Base-by-base conservation (phyloP, 2,797 vertebrate species). In the Apodemus agrarius region DNA sequence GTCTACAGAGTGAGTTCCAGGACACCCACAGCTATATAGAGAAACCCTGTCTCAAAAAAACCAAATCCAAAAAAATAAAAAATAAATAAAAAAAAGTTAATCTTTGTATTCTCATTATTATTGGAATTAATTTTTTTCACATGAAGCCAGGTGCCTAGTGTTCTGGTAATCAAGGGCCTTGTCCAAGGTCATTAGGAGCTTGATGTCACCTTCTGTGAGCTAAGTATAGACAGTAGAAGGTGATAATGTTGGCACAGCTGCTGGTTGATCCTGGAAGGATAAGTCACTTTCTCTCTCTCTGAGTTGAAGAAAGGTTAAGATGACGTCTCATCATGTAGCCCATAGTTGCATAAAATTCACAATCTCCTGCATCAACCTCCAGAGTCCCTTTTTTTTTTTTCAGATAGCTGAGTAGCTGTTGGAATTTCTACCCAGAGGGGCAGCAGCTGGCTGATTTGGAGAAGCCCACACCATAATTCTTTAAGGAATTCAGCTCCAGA, bases 131-230 rank as follows among this genome's bases (percentile, higher is more conserved):
- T 17, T 61, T 17, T 83, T 83, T 17, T 29, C n/a, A 61, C 81
- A 26, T 83, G 59, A 40, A 31, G 46, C 21, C 74, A 2, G 1
- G 17, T 6, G 24, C 52, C 57, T 31, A 4, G 2, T 40, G 6
- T 89, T 54, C 4, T 10, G 16, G 29, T 31, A 12, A 14, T 13
- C 4, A 61, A 76, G 89, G 59, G 12, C 40, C 76, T 54, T 74
- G 31, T 21, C 65, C 54, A 43, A 19, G 12, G 79, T 2, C n/a
- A 1, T 1, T 0, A 0, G 4, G n/a, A 29, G 21, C 72, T 46
- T 34, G 0, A 65, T 17, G 0, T 0, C n/a, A 59, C 8, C 40
- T 34, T 29, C 40, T 84, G 16, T 26, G 46, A 63, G 37, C 37
- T 43, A 46, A 40, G 43, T 31, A 9, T 24, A 29, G 63, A 21